Conservation (phyloP, 2,113 vertebrate genomes). For the Mormyrus lacerda region DNA sequence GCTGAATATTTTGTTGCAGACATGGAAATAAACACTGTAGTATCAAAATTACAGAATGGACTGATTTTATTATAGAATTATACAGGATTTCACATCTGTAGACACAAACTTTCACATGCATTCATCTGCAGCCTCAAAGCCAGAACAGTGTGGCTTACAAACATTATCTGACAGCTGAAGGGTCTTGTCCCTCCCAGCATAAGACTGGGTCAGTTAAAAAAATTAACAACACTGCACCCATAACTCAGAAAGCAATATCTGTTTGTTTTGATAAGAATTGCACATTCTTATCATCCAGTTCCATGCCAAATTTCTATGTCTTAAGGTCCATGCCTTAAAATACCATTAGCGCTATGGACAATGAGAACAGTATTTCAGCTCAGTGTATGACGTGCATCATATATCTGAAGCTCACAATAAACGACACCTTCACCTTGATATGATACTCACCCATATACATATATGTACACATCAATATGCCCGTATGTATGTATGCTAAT, state of each 20-base stretch:
- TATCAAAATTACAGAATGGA: not conserved
- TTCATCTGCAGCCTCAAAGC: not conserved
- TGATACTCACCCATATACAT: not conserved
- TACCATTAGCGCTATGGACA: not conserved
- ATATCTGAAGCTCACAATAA: not conserved
- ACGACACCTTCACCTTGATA: not conserved
- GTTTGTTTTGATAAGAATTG: not conserved
- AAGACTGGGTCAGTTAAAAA: not conserved
- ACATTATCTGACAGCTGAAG: not conserved
- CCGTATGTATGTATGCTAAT: not conserved
- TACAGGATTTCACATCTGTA: not conserved
- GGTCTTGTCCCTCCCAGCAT: not conserved
- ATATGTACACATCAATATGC: not conserved
- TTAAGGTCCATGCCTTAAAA: not conserved
- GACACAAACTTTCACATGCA: not conserved
- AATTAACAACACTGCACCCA: not conserved
- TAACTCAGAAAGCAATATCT: not conserved
- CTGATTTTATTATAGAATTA: not conserved
- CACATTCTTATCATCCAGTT: not conserved
- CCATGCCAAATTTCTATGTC: not conserved
- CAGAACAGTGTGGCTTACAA: not conserved
- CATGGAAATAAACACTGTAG: not conserved
- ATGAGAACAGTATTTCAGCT: not conserved
- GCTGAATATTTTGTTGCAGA: not conserved
- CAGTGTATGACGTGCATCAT: not conserved